Evolutionary conservation across 2,888 invertebrate genomes (phyloP).

Genomic region (Acrobasis consociella): DNA sequence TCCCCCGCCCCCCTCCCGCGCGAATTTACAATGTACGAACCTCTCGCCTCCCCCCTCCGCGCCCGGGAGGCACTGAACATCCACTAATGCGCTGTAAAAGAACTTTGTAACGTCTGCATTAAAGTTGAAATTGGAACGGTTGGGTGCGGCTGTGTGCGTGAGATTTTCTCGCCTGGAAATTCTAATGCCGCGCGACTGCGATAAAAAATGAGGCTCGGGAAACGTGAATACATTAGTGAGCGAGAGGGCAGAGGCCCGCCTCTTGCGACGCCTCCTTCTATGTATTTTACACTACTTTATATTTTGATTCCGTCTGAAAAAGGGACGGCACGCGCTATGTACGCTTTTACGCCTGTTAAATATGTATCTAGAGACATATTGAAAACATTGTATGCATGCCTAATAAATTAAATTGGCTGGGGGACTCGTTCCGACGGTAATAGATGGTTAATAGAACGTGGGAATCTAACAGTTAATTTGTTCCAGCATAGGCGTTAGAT

Average conservation of each 20-base stretch:
- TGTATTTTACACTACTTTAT: conserved; percentile 69
- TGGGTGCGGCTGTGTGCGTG: conserved; percentile 56
- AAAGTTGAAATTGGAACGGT: conserved; percentile 32
- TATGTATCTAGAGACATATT: conserved; percentile 49
- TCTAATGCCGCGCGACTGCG: conserved; percentile 81
- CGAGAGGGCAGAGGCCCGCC: conserved; percentile 59
- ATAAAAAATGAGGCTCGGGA: conserved; percentile 80
- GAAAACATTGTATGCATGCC: conserved; percentile 10
- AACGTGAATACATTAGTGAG: conserved; percentile 79
- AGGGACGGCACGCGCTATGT: conserved; percentile 59
- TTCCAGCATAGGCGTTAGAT: conserved; percentile 58
- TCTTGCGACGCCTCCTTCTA: conserved; percentile 43
- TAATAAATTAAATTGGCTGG: not conserved
- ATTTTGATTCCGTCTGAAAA: conserved; percentile 66
- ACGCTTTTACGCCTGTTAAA: conserved; percentile 52
- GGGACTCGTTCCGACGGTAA: not conserved
- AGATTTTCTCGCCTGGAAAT: conserved; percentile 82
- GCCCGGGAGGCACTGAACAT: conserved; percentile 30
- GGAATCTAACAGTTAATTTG: conserved; percentile 59
- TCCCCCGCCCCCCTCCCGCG: conserved; percentile 42
- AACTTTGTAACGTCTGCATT: conserved; percentile 23
- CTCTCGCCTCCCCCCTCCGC: conserved; percentile 45
- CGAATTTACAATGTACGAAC: conserved; percentile 73
- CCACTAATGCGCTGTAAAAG: conserved; percentile 33
- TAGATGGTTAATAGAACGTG: conserved; percentile 40